Conservation (phyloP, 2,113 vertebrate species). For the Rhabdornis inornatus region DNA sequence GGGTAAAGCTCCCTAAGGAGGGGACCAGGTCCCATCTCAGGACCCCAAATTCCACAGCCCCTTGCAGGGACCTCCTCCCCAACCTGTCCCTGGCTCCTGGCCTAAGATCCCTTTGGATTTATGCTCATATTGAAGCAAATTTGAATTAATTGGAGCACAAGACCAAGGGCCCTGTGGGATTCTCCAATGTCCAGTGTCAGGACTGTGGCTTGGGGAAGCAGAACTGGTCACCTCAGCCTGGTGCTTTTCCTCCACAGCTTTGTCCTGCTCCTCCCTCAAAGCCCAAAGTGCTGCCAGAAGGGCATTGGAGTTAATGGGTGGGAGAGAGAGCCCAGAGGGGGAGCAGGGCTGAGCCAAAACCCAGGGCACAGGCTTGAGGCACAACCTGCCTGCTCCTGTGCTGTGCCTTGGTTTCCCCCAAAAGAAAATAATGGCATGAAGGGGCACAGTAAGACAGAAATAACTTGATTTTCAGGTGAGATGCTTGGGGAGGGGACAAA, state of each 20-base stretch:
- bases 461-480: neutral
- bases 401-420: neutral
- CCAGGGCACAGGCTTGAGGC: fast-evolving
- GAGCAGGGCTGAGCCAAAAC: neutral
- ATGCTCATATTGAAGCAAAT: neutral
- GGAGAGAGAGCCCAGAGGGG: fast-evolving
- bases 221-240: neutral
- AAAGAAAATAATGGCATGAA: neutral
- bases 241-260: neutral
- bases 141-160: neutral
- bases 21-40: neutral
- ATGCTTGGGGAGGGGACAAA: neutral
- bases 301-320: fast-evolving
- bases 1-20: neutral
- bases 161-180: fast-evolving
- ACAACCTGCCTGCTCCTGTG: neutral
- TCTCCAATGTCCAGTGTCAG: fast-evolving
- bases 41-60: neutral
- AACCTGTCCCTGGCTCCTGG: neutral
- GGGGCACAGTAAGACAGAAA: fast-evolving
- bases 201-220: neutral
- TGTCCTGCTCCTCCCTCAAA: neutral
- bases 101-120: neutral
- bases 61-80: neutral
- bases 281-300: neutral